These are phyloP conservation scores for Prorops nasuta DNA, from an alignment of 1,140 invertebrate genomes.

Conservation along the genomic window DNA sequence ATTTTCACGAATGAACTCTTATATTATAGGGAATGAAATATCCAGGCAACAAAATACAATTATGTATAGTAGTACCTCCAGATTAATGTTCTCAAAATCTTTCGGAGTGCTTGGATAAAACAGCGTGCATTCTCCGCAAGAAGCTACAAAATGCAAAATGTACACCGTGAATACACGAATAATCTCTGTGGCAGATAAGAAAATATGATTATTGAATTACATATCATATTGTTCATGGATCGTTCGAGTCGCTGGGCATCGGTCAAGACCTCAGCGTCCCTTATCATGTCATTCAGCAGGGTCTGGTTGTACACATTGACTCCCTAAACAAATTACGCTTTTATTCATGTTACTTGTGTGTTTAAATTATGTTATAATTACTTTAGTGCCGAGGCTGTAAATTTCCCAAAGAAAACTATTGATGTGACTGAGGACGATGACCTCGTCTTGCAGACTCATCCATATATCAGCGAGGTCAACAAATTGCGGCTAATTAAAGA, in stretches of 20 bases:
- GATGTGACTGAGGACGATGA: conserved; percentile 61
- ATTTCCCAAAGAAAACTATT: conserved; percentile 59
- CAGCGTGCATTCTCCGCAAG: conserved; percentile 45
- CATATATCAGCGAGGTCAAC: conserved; percentile 62
- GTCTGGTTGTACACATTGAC: conserved; percentile 38
- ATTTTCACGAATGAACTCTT: conserved; percentile 10
- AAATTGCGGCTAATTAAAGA: conserved; percentile 61
- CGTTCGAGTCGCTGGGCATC: conserved; percentile 54
- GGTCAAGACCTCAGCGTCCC: conserved; percentile 36
- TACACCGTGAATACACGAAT: too few species aligned
- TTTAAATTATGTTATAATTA: too few species aligned
- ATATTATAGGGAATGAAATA: too few species aligned
- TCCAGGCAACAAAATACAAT: neutral
- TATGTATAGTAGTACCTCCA: conserved; percentile 42
- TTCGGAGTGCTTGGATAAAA: conserved; percentile 44
- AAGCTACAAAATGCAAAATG: conserved; percentile 25
- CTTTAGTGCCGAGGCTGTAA: conserved; percentile 51
- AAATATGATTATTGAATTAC: conserved; percentile 29
- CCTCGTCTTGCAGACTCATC: conserved; percentile 64
- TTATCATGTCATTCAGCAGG: conserved; percentile 38
- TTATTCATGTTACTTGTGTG: too few species aligned
- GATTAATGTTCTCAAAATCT: conserved; percentile 51
- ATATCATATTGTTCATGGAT: conserved; percentile 50
- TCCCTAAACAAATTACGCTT: too few species aligned
- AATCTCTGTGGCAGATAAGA: neutral